phyloP scores from a whole-genome alignment of 1,140 invertebrate genomes.

The Metaphire vulgaris region DNA sequence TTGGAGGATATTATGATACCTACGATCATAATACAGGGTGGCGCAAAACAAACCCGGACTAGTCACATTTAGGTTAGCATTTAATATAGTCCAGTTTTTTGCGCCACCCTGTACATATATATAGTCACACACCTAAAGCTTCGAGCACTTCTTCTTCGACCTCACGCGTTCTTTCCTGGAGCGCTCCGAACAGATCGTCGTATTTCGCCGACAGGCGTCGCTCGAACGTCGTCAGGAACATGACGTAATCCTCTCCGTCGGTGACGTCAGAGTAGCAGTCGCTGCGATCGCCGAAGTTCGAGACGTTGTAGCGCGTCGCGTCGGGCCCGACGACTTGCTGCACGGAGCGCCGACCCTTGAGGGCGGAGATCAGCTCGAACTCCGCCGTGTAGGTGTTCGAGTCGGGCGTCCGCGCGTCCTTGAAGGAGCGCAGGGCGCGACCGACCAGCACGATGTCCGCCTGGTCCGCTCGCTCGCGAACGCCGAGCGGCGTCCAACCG shows the following conservation, averaged over 20 bases:
- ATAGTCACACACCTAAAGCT: slow-evolving; percentile 8
- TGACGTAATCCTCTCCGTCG: slow-evolving; percentile 40
- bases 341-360: slow-evolving; percentile 34
- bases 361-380: slow-evolving; percentile 37
- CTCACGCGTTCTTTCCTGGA: slow-evolving; percentile 34
- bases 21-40: too few species aligned
- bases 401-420: slow-evolving; percentile 34
- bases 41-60: too few species aligned
- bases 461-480: slow-evolving; percentile 39
- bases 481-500: slow-evolving; percentile 46
- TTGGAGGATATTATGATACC: too few species aligned
- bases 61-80: too few species aligned
- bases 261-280: slow-evolving; percentile 48
- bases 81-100: too few species aligned
- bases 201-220: slow-evolving; percentile 46
- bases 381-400: slow-evolving; percentile 42
- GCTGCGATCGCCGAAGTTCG: slow-evolving; percentile 49
- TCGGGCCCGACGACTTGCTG: not conserved
- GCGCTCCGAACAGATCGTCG: slow-evolving; percentile 49
- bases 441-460: slow-evolving; percentile 43
- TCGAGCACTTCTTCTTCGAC: not conserved
- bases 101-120: too few species aligned
- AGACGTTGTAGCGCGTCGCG: slow-evolving; percentile 37
- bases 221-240: slow-evolving; percentile 46
- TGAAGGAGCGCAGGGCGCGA: slow-evolving; percentile 38